These are phyloP conservation scores for Clepsis dumicolana DNA, from an alignment of 2,888 invertebrate genomes.

Conservation along the genomic window DNA sequence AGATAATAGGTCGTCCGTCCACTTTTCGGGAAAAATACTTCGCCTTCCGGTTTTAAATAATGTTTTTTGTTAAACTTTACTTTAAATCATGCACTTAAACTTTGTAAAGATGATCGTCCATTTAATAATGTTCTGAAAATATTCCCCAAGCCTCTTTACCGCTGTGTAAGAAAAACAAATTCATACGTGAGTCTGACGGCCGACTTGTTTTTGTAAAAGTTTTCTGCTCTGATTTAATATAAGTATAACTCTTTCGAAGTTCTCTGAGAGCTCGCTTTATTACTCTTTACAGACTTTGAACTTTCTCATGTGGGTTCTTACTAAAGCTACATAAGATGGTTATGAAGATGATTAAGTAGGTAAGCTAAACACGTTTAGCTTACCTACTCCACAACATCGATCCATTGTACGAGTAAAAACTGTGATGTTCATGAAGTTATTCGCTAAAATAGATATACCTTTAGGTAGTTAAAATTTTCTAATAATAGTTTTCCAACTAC, in stretches of 20 bases:
- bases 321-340: background rate
- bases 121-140: background rate
- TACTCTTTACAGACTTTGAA: conserved; percentile 10
- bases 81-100: no score
- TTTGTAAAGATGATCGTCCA: background rate
- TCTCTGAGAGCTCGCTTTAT: conserved; percentile 6
- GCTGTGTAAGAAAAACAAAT: conserved; percentile 1
- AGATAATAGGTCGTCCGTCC: no score
- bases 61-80: no score
- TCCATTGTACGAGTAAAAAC: no score
- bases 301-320: conserved; percentile 3
- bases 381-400: background rate
- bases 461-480: no score
- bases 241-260: conserved; percentile 6
- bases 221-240: background rate
- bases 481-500: no score
- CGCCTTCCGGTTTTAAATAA: no score
- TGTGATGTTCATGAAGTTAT: no score
- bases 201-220: conserved; percentile 13
- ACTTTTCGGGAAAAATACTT: no score
- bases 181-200: background rate
- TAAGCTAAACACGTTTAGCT: background rate
- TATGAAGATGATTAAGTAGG: background rate
- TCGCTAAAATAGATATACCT: no score
- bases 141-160: no score